These are phyloP conservation scores for Cheumatopsyche charites DNA, from an alignment of 1,140 invertebrate species.

Conservation along the genomic window DNA sequence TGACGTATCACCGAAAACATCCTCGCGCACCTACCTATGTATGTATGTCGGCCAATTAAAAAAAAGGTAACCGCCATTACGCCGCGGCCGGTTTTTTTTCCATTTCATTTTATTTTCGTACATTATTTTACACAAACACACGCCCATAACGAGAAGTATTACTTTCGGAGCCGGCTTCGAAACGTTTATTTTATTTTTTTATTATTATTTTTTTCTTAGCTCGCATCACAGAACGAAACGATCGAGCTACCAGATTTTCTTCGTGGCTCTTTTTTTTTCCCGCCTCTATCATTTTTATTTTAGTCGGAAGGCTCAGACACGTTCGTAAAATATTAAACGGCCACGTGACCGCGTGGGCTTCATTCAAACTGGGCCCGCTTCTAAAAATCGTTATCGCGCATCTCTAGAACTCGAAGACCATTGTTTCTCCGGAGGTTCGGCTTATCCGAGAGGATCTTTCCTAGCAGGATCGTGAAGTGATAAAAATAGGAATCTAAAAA, in stretches of 20 bases:
- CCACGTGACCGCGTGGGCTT: neutral
- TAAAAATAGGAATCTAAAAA: too few relatives aligned
- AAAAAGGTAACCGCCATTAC: neutral
- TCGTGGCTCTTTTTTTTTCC: neutral
- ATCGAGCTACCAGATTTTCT: too few relatives aligned
- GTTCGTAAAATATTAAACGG: neutral
- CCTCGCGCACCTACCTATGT: too few relatives aligned
- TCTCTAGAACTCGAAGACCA: neutral
- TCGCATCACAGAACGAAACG: too few relatives aligned
- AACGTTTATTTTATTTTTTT: too few relatives aligned
- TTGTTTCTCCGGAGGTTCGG: conserved; percentile 31
- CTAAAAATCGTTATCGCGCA: conserved; percentile 28
- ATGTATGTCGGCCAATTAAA: neutral
- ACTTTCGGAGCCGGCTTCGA: too few relatives aligned
- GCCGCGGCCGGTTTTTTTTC: too few relatives aligned
- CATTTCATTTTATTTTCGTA: too few relatives aligned
- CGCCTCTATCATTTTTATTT: neutral
- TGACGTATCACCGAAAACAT: neutral
- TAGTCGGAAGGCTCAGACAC: neutral
- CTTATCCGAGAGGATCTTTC: conserved; percentile 30
- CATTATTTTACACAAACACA: too few relatives aligned
- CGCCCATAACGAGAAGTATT: too few relatives aligned
- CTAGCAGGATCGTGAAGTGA: neutral
- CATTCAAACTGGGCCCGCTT: conserved; percentile 40
- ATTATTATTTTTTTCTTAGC: too few relatives aligned